Percentiles rank a stretch among this genome's conserved stretches.
These are phyloP conservation scores for Manis pentadactyla DNA, from an alignment of 2,797 vertebrate genomes.

Conservation along the genomic window DNA sequence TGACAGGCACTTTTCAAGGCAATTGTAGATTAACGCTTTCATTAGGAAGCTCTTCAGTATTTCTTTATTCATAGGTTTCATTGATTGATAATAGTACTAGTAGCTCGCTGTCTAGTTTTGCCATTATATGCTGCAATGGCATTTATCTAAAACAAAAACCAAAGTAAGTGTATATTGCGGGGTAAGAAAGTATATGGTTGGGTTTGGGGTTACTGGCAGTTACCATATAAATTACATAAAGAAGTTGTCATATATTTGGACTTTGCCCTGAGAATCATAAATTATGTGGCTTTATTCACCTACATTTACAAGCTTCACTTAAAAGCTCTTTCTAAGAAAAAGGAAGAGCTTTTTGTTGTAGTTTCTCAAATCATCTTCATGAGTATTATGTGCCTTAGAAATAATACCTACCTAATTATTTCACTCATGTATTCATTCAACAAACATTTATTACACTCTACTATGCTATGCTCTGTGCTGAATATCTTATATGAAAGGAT, in stretches of 20 bases:
- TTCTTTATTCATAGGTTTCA: conserved; percentile 51
- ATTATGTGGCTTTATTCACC: background rate
- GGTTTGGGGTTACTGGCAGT: background rate
- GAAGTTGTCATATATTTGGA: background rate
- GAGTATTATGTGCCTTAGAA: background rate
- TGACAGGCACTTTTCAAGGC: background rate
- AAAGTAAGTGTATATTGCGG: background rate
- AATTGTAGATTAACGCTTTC: background rate
- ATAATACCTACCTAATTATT: background rate
- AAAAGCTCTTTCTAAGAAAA: background rate
- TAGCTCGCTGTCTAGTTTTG: background rate
- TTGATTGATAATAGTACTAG: conserved; percentile 16
- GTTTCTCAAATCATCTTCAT: background rate
- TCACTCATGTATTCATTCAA: background rate
- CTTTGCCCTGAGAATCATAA: background rate
- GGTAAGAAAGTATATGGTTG: background rate
- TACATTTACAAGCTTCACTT: background rate
- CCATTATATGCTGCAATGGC: background rate
- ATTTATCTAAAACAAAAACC: background rate
- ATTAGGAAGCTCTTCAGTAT: background rate
- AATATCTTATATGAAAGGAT: background rate
- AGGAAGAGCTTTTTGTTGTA: background rate
- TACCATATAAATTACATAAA: background rate
- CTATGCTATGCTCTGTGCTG: background rate
- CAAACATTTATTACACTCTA: background rate